These are phyloP conservation scores for Plotosus lineatus DNA, from an alignment of 2,113 vertebrate genomes.

Conservation along the genomic window DNA sequence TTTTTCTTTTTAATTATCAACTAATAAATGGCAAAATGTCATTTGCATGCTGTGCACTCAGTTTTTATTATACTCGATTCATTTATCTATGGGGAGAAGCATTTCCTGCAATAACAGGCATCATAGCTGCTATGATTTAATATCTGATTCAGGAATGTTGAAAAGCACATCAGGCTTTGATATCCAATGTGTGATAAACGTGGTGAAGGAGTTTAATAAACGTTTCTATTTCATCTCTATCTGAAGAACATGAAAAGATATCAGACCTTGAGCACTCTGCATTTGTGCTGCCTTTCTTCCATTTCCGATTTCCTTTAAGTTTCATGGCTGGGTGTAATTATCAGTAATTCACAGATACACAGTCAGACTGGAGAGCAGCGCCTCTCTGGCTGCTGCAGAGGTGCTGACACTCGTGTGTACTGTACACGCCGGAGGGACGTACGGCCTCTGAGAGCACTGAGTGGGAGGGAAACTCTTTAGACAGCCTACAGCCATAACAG, in stretches of 20 bases:
- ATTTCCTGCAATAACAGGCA: not conserved
- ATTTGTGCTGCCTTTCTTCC: conserved; percentile 2
- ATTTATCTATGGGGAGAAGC: not conserved
- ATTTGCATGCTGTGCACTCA: not conserved
- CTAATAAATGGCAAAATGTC: not conserved
- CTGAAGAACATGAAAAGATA: not conserved
- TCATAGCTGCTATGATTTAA: not conserved
- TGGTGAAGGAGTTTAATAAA: not conserved
- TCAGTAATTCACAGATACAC: conserved; percentile 7
- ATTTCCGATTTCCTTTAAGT: conserved; percentile 7
- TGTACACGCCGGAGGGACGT: conserved; percentile 15
- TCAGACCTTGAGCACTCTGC: conserved; percentile 3
- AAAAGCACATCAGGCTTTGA: not conserved
- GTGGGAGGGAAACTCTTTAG: conserved; percentile 30
- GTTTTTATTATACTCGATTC: not conserved
- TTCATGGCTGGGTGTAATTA: not conserved
- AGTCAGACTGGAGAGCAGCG: conserved; percentile 8
- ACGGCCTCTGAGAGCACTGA: conserved; percentile 31
- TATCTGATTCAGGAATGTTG: not conserved
- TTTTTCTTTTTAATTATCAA: too few species aligned
- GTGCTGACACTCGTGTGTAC: conserved; percentile 5
- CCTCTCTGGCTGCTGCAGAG: conserved; percentile 4
- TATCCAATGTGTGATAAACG: not conserved
- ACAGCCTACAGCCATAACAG: conserved; percentile 30
- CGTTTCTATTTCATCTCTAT: not conserved